phyloP scores from a whole-genome alignment of 2,888 invertebrate genomes.

The Macropis europaea region DNA sequence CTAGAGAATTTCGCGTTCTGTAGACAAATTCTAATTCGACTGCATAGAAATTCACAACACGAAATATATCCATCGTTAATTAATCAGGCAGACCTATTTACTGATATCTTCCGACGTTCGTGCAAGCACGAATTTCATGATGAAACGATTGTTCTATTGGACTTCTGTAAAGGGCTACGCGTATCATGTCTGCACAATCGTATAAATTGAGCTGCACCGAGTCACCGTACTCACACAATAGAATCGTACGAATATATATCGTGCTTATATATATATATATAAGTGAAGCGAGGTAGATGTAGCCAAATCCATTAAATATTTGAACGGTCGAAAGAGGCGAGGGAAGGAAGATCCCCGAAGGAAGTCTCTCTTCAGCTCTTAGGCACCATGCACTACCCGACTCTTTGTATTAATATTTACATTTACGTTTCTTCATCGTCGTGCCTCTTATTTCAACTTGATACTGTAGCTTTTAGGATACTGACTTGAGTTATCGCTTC shows the following conservation, averaged over 20 bases:
- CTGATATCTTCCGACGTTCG: neutral
- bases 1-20: too few species aligned
- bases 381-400: conserved; percentile 48
- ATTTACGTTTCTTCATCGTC: conserved; percentile 67
- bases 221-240: neutral
- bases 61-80: neutral
- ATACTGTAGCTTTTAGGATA: conserved; percentile 51
- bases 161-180: neutral
- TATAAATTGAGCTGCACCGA: neutral
- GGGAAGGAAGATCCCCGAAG: conserved; percentile 50
- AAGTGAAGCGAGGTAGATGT: conserved; percentile 44
- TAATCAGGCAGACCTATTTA: neutral
- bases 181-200: neutral
- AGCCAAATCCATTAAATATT: conserved; percentile 67
- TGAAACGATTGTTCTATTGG: conserved; percentile 11
- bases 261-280: conserved; percentile 4
- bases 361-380: conserved; percentile 58
- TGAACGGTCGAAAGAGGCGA: conserved; percentile 60
- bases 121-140: neutral
- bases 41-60: neutral
- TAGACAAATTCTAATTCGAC: neutral
- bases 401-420: conserved; percentile 65
- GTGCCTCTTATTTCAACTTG: conserved; percentile 58
- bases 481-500: conserved; percentile 47
- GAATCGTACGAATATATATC: neutral